phyloP scores from a whole-genome alignment of 2,888 invertebrate genomes.

The Ochlodes sylvanus region DNA sequence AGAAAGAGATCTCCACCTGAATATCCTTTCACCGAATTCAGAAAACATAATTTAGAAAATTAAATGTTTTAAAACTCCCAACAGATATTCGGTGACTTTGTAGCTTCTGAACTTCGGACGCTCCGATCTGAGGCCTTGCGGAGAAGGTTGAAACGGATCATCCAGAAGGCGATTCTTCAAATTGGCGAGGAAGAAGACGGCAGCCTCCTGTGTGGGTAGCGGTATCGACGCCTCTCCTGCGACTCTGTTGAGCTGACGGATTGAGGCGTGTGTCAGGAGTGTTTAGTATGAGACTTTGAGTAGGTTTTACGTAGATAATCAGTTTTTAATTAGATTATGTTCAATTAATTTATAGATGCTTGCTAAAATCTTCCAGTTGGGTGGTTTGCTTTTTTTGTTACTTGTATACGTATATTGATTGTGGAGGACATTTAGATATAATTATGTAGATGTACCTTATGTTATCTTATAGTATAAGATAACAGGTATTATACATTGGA shows the following conservation, averaged over 20 bases:
- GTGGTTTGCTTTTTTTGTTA: too few species aligned
- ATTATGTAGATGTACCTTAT: too few species aligned
- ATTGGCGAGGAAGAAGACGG: slow-evolving; percentile 72
- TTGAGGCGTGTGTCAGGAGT: slow-evolving; percentile 18
- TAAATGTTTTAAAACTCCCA: background rate
- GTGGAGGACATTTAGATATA: too few species aligned
- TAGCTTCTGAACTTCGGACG: slow-evolving; percentile 75
- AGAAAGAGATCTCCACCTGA: too few species aligned
- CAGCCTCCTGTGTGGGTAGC: slow-evolving; percentile 54
- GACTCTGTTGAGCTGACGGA: slow-evolving; percentile 48
- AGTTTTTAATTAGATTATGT: too few species aligned
- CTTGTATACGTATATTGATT: too few species aligned
- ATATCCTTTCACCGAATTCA: too few species aligned
- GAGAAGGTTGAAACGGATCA: slow-evolving; percentile 70
- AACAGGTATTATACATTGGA: too few species aligned
- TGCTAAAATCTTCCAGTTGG: too few species aligned
- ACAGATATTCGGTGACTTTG: slow-evolving; percentile 79
- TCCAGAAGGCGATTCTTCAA: slow-evolving; percentile 74
- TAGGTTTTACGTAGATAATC: background rate
- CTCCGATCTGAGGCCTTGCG: slow-evolving; percentile 69
- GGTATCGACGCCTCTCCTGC: slow-evolving; percentile 48
- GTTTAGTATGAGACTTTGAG: background rate
- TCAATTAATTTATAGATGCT: too few species aligned
- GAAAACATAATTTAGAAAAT: too few species aligned
- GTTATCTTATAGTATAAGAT: too few species aligned